These are phyloP conservation scores for Apocrypta bakeri DNA, from an alignment of 1,140 invertebrate species.

Conservation along the genomic window DNA sequence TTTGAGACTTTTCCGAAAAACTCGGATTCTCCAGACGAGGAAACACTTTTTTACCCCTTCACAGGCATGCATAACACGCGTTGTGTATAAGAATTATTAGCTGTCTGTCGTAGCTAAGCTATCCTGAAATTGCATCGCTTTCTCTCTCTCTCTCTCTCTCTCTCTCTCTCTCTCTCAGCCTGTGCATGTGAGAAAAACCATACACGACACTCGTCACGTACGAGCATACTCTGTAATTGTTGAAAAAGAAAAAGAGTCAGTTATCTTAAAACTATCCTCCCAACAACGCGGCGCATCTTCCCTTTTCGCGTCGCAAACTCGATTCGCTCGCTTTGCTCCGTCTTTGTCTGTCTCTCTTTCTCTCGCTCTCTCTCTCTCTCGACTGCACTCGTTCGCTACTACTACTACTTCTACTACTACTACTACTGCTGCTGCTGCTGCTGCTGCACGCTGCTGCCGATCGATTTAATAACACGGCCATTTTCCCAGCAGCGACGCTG, in stretches of 20 bases:
- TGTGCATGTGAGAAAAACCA: no score
- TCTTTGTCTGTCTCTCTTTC: neutral
- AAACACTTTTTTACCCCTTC: no score
- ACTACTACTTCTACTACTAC: no score
- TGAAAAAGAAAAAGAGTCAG: neutral
- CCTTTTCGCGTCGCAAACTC: constrained; percentile 37
- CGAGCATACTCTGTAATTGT: neutral
- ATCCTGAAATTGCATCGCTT: no score
- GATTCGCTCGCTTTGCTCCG: neutral
- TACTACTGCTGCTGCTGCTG: no score
- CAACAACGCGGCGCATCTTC: neutral
- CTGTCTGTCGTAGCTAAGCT: no score
- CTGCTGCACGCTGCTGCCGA: constrained; percentile 58
- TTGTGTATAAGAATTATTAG: no score
- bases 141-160: no score
- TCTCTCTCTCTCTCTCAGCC: neutral
- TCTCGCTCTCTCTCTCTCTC: neutral
- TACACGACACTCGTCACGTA: no score
- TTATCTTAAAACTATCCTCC: neutral
- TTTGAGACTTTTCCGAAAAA: neutral
- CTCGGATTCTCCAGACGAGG: neutral
- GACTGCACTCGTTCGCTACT: neutral
- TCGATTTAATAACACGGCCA: constrained; percentile 72
- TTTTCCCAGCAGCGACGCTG: constrained; percentile 59
- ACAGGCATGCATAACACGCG: no score